phyloP scores from a whole-genome alignment of 1,140 invertebrate genomes.

The Gyrodactylus salaris region DNA sequence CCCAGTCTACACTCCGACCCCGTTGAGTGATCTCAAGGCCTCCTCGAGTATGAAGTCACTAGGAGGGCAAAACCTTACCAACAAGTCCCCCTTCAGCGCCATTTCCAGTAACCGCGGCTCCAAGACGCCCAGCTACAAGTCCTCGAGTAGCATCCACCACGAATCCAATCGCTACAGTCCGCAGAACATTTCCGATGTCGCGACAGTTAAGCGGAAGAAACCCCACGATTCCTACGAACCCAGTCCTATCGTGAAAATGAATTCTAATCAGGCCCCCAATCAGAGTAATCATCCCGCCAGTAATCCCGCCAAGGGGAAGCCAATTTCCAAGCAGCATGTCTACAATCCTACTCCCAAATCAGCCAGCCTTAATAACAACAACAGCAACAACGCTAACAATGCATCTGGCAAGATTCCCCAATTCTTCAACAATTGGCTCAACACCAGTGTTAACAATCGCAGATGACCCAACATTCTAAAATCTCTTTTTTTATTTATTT shows the following conservation, averaged over 20 bases:
- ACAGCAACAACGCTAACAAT: neutral
- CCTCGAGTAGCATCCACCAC: neutral
- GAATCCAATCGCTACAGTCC: too few relatives aligned
- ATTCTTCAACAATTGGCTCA: neutral
- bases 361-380: neutral
- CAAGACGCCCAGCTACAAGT: neutral
- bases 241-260: neutral
- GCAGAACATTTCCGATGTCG: neutral
- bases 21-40: neutral
- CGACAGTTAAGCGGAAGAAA: neutral
- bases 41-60: neutral
- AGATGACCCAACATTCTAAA: neutral
- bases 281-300: neutral
- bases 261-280: neutral
- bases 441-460: neutral
- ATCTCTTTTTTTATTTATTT: neutral
- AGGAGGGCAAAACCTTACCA: neutral
- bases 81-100: neutral
- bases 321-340: neutral
- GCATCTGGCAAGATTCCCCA: neutral
- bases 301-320: neutral
- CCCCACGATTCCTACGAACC: neutral
- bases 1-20: neutral
- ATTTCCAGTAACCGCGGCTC: neutral
- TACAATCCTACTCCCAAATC: neutral